A percentile compares a stretch with the other conserved stretches of the same genome.
Conservation (phyloP, 2,888 invertebrate genomes). For the Caenorhabditis auriculariae region DNA sequence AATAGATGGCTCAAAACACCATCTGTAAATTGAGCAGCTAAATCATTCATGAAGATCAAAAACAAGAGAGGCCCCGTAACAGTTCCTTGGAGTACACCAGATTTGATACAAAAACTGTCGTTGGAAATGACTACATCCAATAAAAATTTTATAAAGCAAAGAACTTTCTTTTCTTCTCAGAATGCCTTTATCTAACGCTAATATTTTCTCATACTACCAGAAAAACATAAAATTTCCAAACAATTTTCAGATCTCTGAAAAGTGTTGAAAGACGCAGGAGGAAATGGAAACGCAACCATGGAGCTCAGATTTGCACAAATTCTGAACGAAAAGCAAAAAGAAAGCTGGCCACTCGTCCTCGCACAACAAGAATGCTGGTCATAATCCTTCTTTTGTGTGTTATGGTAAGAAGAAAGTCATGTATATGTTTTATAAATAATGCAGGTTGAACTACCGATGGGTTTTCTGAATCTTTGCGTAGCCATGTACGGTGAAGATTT, state of each 20-base stretch:
- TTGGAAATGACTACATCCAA: no score
- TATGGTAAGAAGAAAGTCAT: slow-evolving; percentile 19
- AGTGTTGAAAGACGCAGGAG: slow-evolving; percentile 42
- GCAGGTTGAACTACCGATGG: slow-evolving; percentile 53
- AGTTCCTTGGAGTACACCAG: background rate
- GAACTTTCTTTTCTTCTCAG: no score
- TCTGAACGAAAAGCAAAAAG: slow-evolving; percentile 36
- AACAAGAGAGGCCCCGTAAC: no score
- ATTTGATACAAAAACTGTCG: no score
- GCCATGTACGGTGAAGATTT: slow-evolving; percentile 51
- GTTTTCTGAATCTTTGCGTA: slow-evolving; percentile 45
- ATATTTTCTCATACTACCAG: no score
- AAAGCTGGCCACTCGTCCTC: slow-evolving; percentile 32
- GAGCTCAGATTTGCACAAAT: slow-evolving; percentile 26
- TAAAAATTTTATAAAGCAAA: no score
- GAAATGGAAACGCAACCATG: slow-evolving; percentile 34
- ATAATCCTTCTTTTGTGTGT: slow-evolving; percentile 46
- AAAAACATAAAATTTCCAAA: background rate
- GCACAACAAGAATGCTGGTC: slow-evolving; percentile 52
- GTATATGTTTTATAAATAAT: slow-evolving; percentile 4
- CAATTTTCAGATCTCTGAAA: slow-evolving; percentile 37
- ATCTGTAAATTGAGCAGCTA: no score
- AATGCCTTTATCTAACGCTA: no score
- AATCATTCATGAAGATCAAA: no score
- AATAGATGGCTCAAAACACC: no score